These are phyloP conservation scores for Oriolus oriolus DNA, from an alignment of 2,113 vertebrate genomes.

Conservation along the genomic window DNA sequence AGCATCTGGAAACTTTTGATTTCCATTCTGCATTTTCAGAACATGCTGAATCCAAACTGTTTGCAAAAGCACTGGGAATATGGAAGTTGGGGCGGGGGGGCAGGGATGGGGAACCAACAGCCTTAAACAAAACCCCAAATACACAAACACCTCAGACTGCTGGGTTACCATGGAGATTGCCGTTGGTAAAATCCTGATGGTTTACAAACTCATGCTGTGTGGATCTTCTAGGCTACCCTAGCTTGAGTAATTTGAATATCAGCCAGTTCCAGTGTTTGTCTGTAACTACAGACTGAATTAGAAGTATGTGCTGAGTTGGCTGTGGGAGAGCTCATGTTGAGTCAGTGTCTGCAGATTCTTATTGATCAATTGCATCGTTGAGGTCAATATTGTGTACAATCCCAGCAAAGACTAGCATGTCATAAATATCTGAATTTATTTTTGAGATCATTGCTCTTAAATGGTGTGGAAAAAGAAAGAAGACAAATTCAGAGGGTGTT, in stretches of 20 bases:
- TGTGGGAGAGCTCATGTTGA: background rate
- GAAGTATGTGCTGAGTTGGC: constrained; percentile 12
- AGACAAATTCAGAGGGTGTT: background rate
- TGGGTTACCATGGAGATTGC: background rate
- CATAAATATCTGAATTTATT: background rate
- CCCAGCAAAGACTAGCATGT: background rate
- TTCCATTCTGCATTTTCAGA: background rate
- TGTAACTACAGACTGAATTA: background rate
- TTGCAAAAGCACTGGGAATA: background rate
- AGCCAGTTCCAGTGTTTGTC: background rate
- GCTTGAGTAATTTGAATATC: background rate
- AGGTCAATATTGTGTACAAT: background rate
- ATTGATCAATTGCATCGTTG: background rate
- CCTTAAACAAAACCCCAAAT: background rate
- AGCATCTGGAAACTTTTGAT: background rate
- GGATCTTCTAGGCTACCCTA: background rate
- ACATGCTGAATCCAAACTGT: background rate
- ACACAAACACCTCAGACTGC: background rate
- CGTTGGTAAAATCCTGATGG: background rate
- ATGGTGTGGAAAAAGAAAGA: background rate
- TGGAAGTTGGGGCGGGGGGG: background rate
- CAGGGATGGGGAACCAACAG: too few species aligned
- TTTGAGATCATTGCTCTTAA: background rate
- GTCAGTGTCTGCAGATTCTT: background rate
- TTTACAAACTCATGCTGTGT: background rate